Evolutionary conservation across 2,113 vertebrate species (phyloP).

Genomic region (Talpa occidentalis): DNA sequence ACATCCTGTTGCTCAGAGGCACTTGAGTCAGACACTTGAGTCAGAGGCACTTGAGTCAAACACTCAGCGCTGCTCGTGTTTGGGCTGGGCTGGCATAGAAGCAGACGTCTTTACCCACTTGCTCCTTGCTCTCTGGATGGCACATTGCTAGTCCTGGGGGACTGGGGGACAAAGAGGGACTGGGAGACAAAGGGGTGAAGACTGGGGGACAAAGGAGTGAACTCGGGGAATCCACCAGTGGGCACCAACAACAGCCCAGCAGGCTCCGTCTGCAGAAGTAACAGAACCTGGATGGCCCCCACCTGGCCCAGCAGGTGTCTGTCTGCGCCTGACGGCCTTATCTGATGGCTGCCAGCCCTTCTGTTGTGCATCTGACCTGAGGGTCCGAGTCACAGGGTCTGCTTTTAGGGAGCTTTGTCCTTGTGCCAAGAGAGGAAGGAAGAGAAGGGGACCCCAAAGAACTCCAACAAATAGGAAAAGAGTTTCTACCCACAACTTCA

Average conservation of each 20-base stretch:
- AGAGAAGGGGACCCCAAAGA: neutral
- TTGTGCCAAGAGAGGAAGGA: neutral
- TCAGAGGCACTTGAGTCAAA: too few species aligned
- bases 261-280: neutral
- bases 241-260: neutral
- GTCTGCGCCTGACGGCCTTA: neutral
- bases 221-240: neutral
- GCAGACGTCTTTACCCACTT: neutral
- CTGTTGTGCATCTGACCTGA: neutral
- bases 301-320: neutral
- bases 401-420: neutral
- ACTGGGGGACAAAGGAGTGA: neutral
- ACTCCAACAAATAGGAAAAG: neutral
- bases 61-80: too few species aligned
- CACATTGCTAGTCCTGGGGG: neutral
- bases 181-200: neutral
- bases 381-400: neutral
- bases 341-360: neutral
- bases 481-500: neutral
- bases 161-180: neutral
- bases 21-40: rapidly evolving
- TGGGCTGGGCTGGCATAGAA: too few species aligned
- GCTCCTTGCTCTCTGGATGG: neutral
- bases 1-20: neutral
- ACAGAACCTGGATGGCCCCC: neutral